Base-by-base conservation (phyloP, 1,140 invertebrate species). In the Pogonomyrmex californicus region DNA sequence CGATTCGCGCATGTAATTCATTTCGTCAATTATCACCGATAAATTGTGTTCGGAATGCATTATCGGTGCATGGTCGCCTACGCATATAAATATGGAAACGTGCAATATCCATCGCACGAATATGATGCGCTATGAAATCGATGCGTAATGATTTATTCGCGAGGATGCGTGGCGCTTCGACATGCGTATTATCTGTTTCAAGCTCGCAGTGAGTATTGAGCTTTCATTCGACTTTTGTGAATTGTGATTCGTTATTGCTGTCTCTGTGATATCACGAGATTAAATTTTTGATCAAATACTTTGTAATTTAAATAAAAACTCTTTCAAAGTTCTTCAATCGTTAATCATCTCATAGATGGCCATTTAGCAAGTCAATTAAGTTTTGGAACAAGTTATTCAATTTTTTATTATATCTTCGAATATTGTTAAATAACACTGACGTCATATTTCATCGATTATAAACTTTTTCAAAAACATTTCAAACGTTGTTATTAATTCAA, bases 11-110 rank as follows among this genome's bases (percentile, higher is more conserved):
- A 41, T 85, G 49, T 88, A 89, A 89, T 86, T 68, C 33, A 30
- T 54, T 88, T 88, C 38, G 17, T 88, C 66, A 65, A 75, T 89
- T 88, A 88, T 88, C 70, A 41, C 60, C 54, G n/a, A 88, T 88
- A 88, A 88, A 89, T 86, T 78, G 70, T 66, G n/a, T 36, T 49
- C 44, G 44, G 51, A 51, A 44, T 23, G 14, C 49, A 85, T 89
- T 89, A 86, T 78, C 44, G 56, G 33, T 54, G 36, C 65, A 36
- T 30, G 14, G 1, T 36, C 33, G 5, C 12, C 44, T 58, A 9
- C 5, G 7, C 66, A 36, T 79, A 86, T 86, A 88, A 88, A 89
- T 86, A 76, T 73, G 38, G 54, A 79, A 79, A 75, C 47, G 51
- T 6, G 62, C 30, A 73, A 85, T 78, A 65, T 76, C 23, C 62